Base-by-base conservation (phyloP, 2,113 vertebrate species). In the Apistogramma diplotaenia region DNA sequence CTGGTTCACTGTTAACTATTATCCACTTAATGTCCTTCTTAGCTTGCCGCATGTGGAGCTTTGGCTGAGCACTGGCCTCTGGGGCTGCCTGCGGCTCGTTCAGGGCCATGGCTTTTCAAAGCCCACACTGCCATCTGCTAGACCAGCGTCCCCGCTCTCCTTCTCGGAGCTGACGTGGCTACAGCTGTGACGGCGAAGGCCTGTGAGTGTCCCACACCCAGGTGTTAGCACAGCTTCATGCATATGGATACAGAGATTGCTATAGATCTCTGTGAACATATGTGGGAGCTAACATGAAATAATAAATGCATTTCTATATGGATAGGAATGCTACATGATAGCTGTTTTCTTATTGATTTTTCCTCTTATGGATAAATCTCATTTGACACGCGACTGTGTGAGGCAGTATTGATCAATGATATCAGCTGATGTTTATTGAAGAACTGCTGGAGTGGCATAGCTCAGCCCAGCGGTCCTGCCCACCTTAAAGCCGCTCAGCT, bases 1-100 rank as follows among this genome's bases (percentile, higher is more conserved):
- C 94, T 94, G 93, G 95, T 95, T 94, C 87, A 91, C 91, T 89
- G 95, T 95, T 96, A 95, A 95, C 93, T 91, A 93, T 94, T 93
- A 94, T 86, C 93, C 85, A 92, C 92, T 93, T 95, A 93, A 94
- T 94, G 92, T 93, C 92, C 87, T 90, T 89, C 84, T 89, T 92
- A 91, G 91, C 85, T 88, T 86, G 85, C 90, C 93, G 89, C 92
- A 93, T 92, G 92, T 91, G 90, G 81, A 87, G 92, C 80, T 86
- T 70, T 89, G 92, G 90, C 91, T 89, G 81, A 65, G 85, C 72
- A 78, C 65, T 57, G 87, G 90, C 92, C 92, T 92, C 84, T 87
- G 91, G 91, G 92, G 93, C 84, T 89, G 94, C 95, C 94, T 80
- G 86, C 82, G 94, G 95, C 94, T 83, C 3, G 90, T 95, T 94